Percentiles rank a stretch among this genome's conserved stretches.
Evolutionary conservation across 2,113 vertebrate genomes (phyloP).

Genomic region (Clinocottus analis): DNA sequence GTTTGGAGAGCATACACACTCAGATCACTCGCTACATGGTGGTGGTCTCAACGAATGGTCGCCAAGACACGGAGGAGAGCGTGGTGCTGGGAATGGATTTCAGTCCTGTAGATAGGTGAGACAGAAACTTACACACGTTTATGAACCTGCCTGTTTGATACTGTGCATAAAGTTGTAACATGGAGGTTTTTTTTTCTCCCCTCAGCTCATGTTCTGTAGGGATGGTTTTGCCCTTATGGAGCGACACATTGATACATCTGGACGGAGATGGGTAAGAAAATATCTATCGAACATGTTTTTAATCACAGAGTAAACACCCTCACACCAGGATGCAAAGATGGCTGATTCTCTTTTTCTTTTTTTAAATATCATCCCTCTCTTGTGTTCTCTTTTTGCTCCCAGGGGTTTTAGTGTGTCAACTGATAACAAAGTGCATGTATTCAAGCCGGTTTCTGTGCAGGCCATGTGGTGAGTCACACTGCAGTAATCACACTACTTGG

Average conservation of each 20-base stretch:
- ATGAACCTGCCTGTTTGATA: background rate
- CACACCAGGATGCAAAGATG: background rate
- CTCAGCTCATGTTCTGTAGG: constrained; percentile 93
- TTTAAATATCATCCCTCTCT: background rate
- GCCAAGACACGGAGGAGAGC: constrained; percentile 97
- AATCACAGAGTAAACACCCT: background rate
- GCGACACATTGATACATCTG: constrained; percentile 97
- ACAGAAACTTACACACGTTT: background rate
- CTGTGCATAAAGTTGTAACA: constrained; percentile 2
- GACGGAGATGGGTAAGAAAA: constrained; percentile 95
- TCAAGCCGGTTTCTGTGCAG: constrained; percentile 98
- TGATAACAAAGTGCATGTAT: constrained; percentile 93
- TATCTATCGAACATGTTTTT: background rate
- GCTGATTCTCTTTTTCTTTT: background rate
- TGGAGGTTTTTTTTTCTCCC: constrained; percentile 27
- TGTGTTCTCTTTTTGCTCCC: constrained; percentile 37
- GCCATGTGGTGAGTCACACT: constrained; percentile 95
- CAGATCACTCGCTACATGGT: constrained; percentile 97
- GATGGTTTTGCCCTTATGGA: constrained; percentile 96
- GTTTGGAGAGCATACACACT: constrained; percentile 91
- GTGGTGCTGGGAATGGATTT: constrained; percentile 99
- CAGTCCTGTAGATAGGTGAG: constrained; percentile 91
- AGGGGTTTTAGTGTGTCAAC: constrained; percentile 97
- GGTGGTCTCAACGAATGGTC: constrained; percentile 95
- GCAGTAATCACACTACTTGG: background rate